Conservation (phyloP, 2,888 invertebrate genomes). For the Tinea pellionella region DNA sequence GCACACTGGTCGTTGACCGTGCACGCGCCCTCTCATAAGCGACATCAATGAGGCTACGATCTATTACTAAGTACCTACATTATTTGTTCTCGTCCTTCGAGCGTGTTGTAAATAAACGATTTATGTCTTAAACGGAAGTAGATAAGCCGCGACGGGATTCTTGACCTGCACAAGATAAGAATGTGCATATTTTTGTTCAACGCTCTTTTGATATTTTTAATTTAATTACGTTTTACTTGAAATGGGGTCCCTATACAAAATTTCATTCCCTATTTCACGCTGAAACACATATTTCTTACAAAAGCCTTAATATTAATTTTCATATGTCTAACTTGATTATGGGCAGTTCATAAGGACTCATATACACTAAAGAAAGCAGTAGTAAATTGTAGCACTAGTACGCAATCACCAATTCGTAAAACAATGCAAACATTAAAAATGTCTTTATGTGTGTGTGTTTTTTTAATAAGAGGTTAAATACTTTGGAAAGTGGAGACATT, state of each 20-base stretch:
- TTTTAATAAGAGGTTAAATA: background rate
- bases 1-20: conserved; percentile 50
- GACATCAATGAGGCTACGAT: conserved; percentile 24
- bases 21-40: conserved; percentile 36
- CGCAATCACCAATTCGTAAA: background rate
- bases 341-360: too few relatives aligned
- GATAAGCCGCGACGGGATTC: background rate
- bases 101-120: background rate
- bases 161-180: background rate
- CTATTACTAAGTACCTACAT: conserved; percentile 14
- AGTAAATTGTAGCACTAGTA: too few relatives aligned
- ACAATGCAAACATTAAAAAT: background rate
- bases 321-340: too few relatives aligned
- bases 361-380: too few relatives aligned
- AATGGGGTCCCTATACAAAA: too few relatives aligned
- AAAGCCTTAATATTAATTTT: too few relatives aligned
- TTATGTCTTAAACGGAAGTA: background rate
- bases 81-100: conserved; percentile 13
- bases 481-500: conserved; percentile 6
- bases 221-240: too few relatives aligned
- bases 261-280: too few relatives aligned
- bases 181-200: background rate
- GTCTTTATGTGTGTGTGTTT: too few relatives aligned
- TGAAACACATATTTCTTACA: too few relatives aligned
- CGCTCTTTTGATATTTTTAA: too few relatives aligned